Conservation (phyloP, 2,797 vertebrate species). For the Sebastes hubbsi region DNA sequence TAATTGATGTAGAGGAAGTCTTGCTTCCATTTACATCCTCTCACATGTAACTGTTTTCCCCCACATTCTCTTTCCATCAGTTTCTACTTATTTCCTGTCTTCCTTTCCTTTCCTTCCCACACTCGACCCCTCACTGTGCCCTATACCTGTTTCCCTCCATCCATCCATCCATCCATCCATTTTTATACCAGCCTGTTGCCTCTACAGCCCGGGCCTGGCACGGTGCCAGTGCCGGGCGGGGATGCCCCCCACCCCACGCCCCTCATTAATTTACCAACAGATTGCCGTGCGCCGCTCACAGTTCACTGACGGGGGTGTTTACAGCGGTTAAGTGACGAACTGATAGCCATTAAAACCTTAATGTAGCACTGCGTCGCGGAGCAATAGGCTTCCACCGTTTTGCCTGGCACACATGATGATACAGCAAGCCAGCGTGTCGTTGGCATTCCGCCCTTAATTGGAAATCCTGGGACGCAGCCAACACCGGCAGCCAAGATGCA, state of each 20-base stretch:
- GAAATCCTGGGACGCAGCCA: conserved; percentile 78
- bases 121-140: neutral
- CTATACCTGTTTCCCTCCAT: neutral
- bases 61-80: neutral
- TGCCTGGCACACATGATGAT: conserved; percentile 58
- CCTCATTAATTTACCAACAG: conserved; percentile 84
- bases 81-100: neutral
- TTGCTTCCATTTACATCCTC: conserved; percentile 49
- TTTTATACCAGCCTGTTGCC: conserved; percentile 75
- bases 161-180: neutral
- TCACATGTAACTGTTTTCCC: neutral
- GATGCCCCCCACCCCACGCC: neutral
- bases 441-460: conserved; percentile 74
- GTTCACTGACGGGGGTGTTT: conserved; percentile 76
- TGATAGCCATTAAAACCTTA: conserved; percentile 79
- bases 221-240: conserved; percentile 72
- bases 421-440: conserved; percentile 39
- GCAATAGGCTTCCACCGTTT: conserved; percentile 56
- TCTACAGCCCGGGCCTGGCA: conserved; percentile 78
- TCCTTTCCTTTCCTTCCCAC: neutral
- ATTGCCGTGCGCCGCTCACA: conserved; percentile 78
- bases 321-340: conserved; percentile 78
- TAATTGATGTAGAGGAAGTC: conserved; percentile 4
- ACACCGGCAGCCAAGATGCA: conserved; percentile 69
- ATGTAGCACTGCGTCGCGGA: conserved; percentile 66